Percentiles rank a stretch among this genome's conserved stretches.
phyloP scores from a whole-genome alignment of 2,113 vertebrate genomes.

The Neogale vison region DNA sequence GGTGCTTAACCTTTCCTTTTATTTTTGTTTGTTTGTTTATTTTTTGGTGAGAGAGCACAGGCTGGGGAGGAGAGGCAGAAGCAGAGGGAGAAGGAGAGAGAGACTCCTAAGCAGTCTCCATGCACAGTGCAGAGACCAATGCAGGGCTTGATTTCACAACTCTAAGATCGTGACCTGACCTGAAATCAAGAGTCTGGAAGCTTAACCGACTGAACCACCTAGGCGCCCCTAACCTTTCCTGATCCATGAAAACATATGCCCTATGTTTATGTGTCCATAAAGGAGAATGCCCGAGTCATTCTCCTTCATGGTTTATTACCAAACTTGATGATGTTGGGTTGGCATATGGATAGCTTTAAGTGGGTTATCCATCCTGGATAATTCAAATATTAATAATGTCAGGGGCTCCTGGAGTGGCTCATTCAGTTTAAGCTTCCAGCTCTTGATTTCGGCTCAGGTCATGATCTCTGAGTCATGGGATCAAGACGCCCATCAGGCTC shows the following conservation, averaged over 20 bases:
- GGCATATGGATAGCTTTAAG: neutral
- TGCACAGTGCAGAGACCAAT: neutral
- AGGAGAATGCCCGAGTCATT: neutral
- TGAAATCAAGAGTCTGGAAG: neutral
- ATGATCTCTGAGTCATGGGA: neutral
- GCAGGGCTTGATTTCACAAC: neutral
- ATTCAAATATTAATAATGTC: conserved; percentile 28
- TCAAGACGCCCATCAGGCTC: too few species aligned
- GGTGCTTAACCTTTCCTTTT: neutral
- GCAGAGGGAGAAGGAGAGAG: neutral
- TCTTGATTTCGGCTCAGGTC: neutral
- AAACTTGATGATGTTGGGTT: conserved; percentile 2
- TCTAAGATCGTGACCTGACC: neutral
- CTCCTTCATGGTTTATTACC: conserved; percentile 23
- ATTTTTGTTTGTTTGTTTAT: neutral
- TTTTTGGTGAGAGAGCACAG: neutral
- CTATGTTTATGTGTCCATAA: neutral
- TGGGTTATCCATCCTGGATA: neutral
- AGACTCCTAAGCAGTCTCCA: neutral
- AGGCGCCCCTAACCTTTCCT: neutral
- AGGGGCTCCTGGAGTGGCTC: neutral
- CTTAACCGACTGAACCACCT: neutral
- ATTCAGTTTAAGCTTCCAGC: neutral
- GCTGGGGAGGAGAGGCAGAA: neutral
- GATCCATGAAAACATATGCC: neutral